Evolutionary conservation across 2,113 vertebrate genomes (phyloP).

Genomic region (Narcine bancroftii): DNA sequence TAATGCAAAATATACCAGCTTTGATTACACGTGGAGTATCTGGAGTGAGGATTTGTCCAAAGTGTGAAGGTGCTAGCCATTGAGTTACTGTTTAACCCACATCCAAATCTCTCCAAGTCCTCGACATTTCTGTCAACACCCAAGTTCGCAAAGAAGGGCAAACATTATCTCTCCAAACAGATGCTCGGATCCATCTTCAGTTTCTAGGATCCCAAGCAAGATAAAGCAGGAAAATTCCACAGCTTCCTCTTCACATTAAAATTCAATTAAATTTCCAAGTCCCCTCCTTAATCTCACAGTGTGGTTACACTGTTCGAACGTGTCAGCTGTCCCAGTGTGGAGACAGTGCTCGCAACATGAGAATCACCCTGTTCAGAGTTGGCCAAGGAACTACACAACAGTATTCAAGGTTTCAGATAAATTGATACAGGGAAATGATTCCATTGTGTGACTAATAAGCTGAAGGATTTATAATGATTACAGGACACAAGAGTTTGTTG

Average conservation of each 20-base stretch:
- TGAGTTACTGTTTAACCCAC: not conserved
- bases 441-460: not conserved
- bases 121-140: no score
- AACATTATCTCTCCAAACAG: not conserved
- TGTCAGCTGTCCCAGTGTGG: not conserved
- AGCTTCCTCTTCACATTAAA: not conserved
- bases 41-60: not conserved
- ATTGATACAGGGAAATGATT: not conserved
- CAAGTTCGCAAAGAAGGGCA: no score
- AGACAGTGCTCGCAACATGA: not conserved
- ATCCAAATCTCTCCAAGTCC: not conserved
- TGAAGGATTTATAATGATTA: not conserved
- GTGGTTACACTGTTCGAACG: not conserved
- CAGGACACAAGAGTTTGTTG: not conserved
- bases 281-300: not conserved
- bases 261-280: not conserved
- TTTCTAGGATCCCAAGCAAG: not conserved
- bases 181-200: not conserved
- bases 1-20: not conserved
- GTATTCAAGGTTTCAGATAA: not conserved
- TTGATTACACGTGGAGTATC: not conserved
- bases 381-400: not conserved
- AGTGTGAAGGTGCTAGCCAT: not conserved
- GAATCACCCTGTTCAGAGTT: not conserved
- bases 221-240: not conserved